Percentiles rank a stretch among this genome's conserved stretches.
Conservation (phyloP, 2,888 invertebrate genomes). For the Hypomecis atomaria region DNA sequence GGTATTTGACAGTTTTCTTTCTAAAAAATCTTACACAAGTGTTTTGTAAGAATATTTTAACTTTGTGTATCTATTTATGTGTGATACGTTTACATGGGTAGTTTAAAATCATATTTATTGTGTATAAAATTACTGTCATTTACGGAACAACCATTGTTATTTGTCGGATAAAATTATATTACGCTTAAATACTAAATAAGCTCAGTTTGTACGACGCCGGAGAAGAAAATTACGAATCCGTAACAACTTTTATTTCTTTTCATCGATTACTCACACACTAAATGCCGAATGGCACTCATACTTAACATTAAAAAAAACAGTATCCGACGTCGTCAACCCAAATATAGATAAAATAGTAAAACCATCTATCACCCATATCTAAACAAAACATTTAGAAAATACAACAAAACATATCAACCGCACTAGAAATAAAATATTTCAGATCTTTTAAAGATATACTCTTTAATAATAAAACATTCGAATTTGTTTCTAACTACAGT, state of each 20-base stretch:
- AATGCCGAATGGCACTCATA: background rate
- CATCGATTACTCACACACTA: background rate
- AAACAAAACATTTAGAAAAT: constrained; percentile 44
- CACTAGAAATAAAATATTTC: constrained; percentile 45
- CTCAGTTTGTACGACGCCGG: constrained; percentile 34
- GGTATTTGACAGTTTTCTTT: too few relatives aligned
- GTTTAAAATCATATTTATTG: constrained; percentile 19
- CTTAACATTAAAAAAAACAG: background rate
- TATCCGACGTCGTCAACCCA: constrained; percentile 17
- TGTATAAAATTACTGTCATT: constrained; percentile 37
- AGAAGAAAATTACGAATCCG: constrained; percentile 11
- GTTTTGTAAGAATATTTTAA: too few relatives aligned
- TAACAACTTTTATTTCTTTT: background rate
- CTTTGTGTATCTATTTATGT: too few relatives aligned
- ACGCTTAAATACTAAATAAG: constrained; percentile 36
- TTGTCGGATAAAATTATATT: constrained; percentile 32
- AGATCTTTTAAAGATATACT: constrained; percentile 60
- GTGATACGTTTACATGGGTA: too few relatives aligned
- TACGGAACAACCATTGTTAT: constrained; percentile 43
- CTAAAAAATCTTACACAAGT: too few relatives aligned
- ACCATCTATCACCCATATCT: constrained; percentile 50
- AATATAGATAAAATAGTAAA: constrained; percentile 28
- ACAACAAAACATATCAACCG: constrained; percentile 47
- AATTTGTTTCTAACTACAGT: constrained; percentile 59
- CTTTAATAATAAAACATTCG: constrained; percentile 42